Evolutionary conservation across 2,888 invertebrate species (phyloP), one percentile per base, ranked within the genome.

Genomic region (Xylota sylvarum): DNA sequence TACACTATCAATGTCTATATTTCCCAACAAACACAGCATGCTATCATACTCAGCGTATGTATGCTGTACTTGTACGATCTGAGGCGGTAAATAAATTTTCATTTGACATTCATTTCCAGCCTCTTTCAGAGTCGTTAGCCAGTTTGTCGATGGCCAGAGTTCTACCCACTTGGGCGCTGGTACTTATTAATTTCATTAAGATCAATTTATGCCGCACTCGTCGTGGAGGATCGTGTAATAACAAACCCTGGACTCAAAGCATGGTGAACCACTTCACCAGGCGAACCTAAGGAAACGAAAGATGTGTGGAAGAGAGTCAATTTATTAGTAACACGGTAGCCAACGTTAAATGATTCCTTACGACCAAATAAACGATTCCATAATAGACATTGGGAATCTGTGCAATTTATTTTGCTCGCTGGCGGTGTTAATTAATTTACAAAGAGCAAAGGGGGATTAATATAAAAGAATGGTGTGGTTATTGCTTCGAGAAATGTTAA

Each of bases 321-420:
- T 78, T 78, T 78, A 78, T 78, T 78, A 35, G 78, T 64, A 78
- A 70, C 70, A 82, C 73, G 67, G 80, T 73, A 73, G 80, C 80
- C 9, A 60, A n/a, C 40, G 46, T 60, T 67, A 67, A 82, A 76
- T 82, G 76, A 82, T 82, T 76, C 56, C 76, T 82, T 82, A 82
- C 64, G 76, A 65, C 64, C 76, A 82, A 82, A 64, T 70, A 64
- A 76, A 70, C 76, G 64, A 43, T 70, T 23, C 56, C 35, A 60
- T 82, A 82, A 82, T 70, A 48, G 82, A 58, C 70, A 46, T 60
- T 35, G 32, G 67, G 46, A 69, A 76, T 82, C 62, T 37, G 40
- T 56, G 58, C 65, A 69, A 69, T 76, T 67, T 76, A 74, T 74
- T 76, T 76, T 50, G 10, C 30, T 32, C 32, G 17, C 64, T 55